phyloP scores from a whole-genome alignment of 2,797 vertebrate genomes.

The Neomorphus geoffroyi region DNA sequence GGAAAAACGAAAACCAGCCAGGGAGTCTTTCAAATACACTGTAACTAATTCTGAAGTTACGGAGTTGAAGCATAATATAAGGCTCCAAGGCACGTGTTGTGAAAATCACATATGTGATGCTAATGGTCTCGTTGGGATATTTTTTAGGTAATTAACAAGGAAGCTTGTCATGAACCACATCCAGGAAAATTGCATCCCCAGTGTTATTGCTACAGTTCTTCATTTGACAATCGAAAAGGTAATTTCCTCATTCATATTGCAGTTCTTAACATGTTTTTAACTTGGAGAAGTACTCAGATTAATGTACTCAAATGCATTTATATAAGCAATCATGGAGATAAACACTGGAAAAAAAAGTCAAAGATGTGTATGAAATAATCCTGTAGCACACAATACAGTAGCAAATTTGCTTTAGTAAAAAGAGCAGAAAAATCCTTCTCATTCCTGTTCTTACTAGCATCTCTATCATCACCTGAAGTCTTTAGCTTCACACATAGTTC shows the following conservation, averaged over 20 bases:
- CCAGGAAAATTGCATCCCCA: neutral
- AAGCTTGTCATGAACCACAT: neutral
- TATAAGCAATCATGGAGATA: neutral
- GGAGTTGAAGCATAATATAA: neutral
- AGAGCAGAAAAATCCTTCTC: neutral
- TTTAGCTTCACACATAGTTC: neutral
- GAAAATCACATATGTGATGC: neutral
- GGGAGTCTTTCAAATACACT: neutral
- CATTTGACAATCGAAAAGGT: neutral
- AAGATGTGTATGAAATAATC: neutral
- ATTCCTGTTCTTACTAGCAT: neutral
- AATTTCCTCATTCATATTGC: neutral
- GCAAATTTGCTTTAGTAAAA: neutral
- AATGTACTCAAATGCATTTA: neutral
- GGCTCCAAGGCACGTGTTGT: neutral
- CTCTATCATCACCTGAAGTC: neutral
- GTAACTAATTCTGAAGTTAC: neutral
- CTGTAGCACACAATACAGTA: neutral
- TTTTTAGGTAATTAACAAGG: neutral
- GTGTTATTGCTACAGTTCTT: neutral
- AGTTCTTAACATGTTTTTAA: neutral
- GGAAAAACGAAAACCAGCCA: neutral
- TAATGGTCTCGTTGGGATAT: neutral
- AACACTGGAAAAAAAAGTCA: neutral
- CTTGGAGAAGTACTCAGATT: neutral